Percentiles rank a stretch among this genome's conserved stretches.
phyloP scores from a whole-genome alignment of 1,140 invertebrate species.

The Heliconius himera region DNA sequence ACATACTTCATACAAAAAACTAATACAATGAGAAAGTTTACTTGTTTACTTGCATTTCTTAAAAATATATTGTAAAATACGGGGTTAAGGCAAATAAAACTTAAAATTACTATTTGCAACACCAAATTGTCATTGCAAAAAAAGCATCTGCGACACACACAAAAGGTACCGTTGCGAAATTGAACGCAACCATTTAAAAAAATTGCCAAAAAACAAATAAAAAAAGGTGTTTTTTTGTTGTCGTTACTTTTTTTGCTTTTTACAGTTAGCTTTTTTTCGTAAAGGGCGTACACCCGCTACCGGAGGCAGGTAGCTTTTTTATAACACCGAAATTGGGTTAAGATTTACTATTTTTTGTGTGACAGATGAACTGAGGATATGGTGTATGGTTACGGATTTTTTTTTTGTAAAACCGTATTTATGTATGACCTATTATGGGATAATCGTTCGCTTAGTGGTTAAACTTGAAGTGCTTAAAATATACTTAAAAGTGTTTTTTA shows the following conservation, averaged over 20 bases:
- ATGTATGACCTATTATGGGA: slow-evolving; percentile 60
- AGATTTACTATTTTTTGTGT: slow-evolving; percentile 54
- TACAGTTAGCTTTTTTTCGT: slow-evolving; percentile 61
- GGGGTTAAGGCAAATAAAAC: slow-evolving; percentile 12
- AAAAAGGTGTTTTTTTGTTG: slow-evolving; percentile 48
- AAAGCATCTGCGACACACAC: slow-evolving; percentile 61
- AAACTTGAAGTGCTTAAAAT: slow-evolving; percentile 44
- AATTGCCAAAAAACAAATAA: slow-evolving; percentile 59
- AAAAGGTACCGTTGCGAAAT: slow-evolving; percentile 68
- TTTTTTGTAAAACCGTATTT: slow-evolving; percentile 52
- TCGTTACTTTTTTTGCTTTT: slow-evolving; percentile 32
- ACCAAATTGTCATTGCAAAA: slow-evolving; percentile 45
- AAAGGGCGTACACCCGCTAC: slow-evolving; percentile 63
- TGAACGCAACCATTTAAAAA: slow-evolving; percentile 58
- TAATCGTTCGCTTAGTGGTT: slow-evolving; percentile 62
- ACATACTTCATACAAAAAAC: not conserved
- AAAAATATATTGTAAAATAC: slow-evolving; percentile 16
- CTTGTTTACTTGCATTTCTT: slow-evolving; percentile 9
- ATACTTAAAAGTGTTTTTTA: not conserved
- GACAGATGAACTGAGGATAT: slow-evolving; percentile 60
- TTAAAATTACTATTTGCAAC: slow-evolving; percentile 18
- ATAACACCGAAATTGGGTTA: slow-evolving; percentile 73
- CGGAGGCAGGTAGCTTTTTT: slow-evolving; percentile 70
- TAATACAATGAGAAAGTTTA: slow-evolving; percentile 13
- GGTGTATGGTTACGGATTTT: slow-evolving; percentile 78